These are phyloP conservation scores for Bothrops jararaca DNA, from an alignment of 2,113 vertebrate genomes.

Conservation along the genomic window DNA sequence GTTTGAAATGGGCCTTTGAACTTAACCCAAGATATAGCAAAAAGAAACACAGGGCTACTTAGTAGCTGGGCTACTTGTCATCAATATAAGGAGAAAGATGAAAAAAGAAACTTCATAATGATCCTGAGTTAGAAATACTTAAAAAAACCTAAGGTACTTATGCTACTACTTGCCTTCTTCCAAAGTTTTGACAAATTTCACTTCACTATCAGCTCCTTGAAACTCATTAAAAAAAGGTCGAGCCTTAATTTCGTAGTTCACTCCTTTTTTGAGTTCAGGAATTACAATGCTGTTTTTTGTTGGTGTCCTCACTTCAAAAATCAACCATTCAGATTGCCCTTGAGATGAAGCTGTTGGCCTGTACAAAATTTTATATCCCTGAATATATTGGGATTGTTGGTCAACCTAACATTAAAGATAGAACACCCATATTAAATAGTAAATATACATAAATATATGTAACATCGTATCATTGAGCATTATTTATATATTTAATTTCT, in stretches of 20 bases:
- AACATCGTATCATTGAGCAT: conserved; percentile 18
- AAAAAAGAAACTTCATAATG: conserved; percentile 55
- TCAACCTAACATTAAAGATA: conserved; percentile 79
- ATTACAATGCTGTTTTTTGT: conserved; percentile 87
- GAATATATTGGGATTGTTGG: conserved; percentile 95
- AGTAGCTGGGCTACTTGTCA: background rate
- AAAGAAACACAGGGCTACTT: background rate
- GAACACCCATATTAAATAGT: background rate
- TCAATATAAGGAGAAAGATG: background rate
- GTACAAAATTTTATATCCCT: conserved; percentile 96
- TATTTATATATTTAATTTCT: background rate
- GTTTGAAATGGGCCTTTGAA: background rate
- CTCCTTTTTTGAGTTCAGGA: conserved; percentile 88
- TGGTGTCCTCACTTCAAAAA: conserved; percentile 91
- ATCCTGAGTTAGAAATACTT: conserved; percentile 46
- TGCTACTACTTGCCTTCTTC: conserved; percentile 88
- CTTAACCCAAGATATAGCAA: background rate
- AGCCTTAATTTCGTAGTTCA: conserved; percentile 95
- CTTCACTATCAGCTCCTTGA: conserved; percentile 95
- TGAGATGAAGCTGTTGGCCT: conserved; percentile 75
- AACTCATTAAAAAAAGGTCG: conserved; percentile 98
- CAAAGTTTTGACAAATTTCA: conserved; percentile 91
- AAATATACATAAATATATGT: background rate
- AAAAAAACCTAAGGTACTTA: conserved; percentile 58
- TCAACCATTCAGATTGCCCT: conserved; percentile 85